Base-by-base conservation (phyloP, 1,140 invertebrate genomes). In the Akabosia matsudoensis region DNA sequence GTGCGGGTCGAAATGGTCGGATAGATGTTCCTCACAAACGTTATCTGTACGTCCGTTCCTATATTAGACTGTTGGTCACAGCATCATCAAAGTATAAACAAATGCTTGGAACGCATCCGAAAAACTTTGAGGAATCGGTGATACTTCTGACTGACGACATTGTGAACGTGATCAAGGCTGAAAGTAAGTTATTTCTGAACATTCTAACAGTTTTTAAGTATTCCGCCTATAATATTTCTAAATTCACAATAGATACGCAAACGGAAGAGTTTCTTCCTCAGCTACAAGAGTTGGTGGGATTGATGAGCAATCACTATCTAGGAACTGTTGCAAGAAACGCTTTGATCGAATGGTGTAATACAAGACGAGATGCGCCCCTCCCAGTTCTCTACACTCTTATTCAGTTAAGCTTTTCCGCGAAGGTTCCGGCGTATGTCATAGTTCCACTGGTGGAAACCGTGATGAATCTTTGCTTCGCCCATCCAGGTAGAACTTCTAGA, bases 131-230 rank as follows among this genome's bases (percentile, higher is more conserved):
- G 37, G 85, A 81, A 54, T 84, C 88, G 4, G 83, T 91, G 33
- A 84, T 85, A 1, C 85, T 86, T 73, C 86, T 90, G 82, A 81
- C 90, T 16, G 87, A 89, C 64, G 88, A 90, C 79, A 87, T 89
- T 81, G 89, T 90, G 83, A 83, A 83, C 2, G 85, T 89, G 13
- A 86, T 89, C 73, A 83, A 83, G 61, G 70, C 52, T 3, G 85
- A 85, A 79, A 87, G 89, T 89, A 82, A 86, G 75, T 30, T 74
- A 51, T 52, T 26, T 74, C 56, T n/a, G n/a, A n/a, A n/a, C n/a
- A n/a, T n/a, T n/a, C n/a, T n/a, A n/a, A n/a, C n/a, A n/a, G n/a
- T 78, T n/a, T 79, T 79, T 64, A 61, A 71, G 18, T 2, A 70
- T 37, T 45, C 4, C 26, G 37, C 7, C 7, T 45, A 45, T 45